A percentile compares a stretch with the other conserved stretches of the same genome.
phyloP scores from a whole-genome alignment of 2,797 vertebrate genomes.

The Geotrypetes seraphini region DNA sequence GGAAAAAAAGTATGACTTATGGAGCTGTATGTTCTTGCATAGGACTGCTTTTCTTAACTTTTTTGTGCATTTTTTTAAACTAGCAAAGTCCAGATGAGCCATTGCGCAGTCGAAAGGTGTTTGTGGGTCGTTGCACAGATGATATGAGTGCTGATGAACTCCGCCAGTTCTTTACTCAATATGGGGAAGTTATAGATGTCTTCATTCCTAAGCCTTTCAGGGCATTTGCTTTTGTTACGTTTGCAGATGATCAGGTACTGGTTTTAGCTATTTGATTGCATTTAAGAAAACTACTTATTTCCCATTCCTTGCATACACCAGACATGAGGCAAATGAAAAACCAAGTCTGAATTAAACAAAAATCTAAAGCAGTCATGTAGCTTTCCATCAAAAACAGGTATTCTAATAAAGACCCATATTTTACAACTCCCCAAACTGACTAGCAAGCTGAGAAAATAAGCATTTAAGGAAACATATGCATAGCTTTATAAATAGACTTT shows the following conservation, averaged over 20 bases:
- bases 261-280: not conserved
- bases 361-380: too few species aligned
- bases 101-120: constrained; percentile 91
- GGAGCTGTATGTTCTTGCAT: too few species aligned
- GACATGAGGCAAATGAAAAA: too few species aligned
- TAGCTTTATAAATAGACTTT: too few species aligned
- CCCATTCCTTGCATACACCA: too few species aligned
- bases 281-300: not conserved
- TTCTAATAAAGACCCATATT: too few species aligned
- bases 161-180: constrained; percentile 92
- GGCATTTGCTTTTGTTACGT: constrained; percentile 94
- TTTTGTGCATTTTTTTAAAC: not conserved
- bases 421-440: too few species aligned
- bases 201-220: constrained; percentile 97
- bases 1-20: too few species aligned
- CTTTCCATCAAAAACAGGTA: too few species aligned
- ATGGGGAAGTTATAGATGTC: constrained; percentile 94
- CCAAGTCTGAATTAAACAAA: too few species aligned
- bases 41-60: not conserved
- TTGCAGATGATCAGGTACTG: constrained; percentile 93
- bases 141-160: constrained; percentile 92
- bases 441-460: too few species aligned
- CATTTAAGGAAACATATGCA: too few species aligned
- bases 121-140: constrained; percentile 94
- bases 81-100: constrained; percentile 86